A percentile compares a stretch with the other conserved stretches of the same genome.
Conservation (phyloP, 2,888 invertebrate genomes). For the Drosophila mayaguana region DNA sequence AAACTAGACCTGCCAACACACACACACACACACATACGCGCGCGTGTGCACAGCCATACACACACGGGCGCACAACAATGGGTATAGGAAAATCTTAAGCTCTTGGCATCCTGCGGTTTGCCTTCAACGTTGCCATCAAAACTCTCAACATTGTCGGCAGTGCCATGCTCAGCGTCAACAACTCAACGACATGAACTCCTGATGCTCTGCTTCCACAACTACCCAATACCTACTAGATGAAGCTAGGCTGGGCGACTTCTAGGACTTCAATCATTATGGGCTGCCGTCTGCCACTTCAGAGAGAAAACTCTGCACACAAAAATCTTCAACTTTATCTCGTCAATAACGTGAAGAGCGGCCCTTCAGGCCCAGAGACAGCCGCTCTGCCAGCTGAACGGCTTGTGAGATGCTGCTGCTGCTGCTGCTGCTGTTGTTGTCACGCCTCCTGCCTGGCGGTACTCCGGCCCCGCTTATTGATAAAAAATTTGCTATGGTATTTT, state of each 20-base stretch:
- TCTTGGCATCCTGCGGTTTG: constrained; percentile 57
- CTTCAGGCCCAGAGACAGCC: constrained; percentile 28
- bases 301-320: constrained; percentile 78
- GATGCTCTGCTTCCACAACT: constrained; percentile 14
- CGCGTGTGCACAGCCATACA: constrained; percentile 8
- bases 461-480: constrained; percentile 57
- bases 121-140: constrained; percentile 43
- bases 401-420: constrained; percentile 2
- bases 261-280: constrained; percentile 69
- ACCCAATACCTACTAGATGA: constrained; percentile 1
- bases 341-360: constrained; percentile 73
- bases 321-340: constrained; percentile 81
- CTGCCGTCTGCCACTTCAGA: constrained; percentile 73
- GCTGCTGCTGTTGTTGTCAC: background rate
- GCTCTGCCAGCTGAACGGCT: constrained; percentile 16
- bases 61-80: constrained; percentile 27
- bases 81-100: constrained; percentile 47
- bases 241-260: constrained; percentile 8
- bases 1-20: constrained; percentile 68
- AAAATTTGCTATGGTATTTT: constrained; percentile 52
- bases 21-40: constrained; percentile 10
- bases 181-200: constrained; percentile 51
- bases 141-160: constrained; percentile 42
- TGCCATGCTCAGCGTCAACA: constrained; percentile 52
- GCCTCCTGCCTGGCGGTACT: background rate